Conservation (phyloP, 2,797 vertebrate genomes). For the Acanthis flammea region DNA sequence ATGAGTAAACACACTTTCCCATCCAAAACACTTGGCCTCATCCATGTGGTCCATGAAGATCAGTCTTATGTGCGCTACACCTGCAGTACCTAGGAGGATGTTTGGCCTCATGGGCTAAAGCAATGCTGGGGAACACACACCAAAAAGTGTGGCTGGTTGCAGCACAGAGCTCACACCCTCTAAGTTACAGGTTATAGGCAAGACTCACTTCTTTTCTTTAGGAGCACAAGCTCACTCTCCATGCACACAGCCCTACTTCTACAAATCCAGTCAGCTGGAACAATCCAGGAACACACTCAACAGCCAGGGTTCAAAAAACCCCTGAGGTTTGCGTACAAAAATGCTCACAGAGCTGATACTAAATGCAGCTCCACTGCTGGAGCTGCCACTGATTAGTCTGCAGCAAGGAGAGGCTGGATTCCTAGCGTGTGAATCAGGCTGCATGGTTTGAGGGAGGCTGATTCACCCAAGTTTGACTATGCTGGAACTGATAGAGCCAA, state of each 20-base stretch:
- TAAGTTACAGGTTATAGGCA: background rate
- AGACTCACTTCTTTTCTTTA: background rate
- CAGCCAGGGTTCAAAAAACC: background rate
- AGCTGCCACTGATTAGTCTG: background rate
- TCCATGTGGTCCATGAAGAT: background rate
- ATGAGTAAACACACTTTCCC: background rate
- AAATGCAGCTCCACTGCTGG: background rate
- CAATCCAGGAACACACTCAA: background rate
- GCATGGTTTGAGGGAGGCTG: background rate
- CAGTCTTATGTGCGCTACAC: background rate
- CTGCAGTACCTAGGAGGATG: background rate
- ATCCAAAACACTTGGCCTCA: background rate
- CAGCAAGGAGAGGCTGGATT: constrained; percentile 33
- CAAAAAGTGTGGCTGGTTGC: fast-evolving
- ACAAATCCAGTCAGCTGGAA: fast-evolving
- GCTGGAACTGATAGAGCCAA: background rate
- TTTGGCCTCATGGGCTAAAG: background rate
- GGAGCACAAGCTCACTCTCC: background rate
- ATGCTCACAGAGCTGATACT: background rate
- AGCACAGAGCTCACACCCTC: background rate
- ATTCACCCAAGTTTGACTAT: background rate
- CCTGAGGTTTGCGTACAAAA: background rate
- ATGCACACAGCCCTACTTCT: background rate
- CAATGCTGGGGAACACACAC: fast-evolving
- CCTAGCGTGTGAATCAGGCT: background rate